Evolutionary conservation across 1,140 invertebrate genomes (phyloP).

Genomic region (Diachasmimorpha longicaudata): DNA sequence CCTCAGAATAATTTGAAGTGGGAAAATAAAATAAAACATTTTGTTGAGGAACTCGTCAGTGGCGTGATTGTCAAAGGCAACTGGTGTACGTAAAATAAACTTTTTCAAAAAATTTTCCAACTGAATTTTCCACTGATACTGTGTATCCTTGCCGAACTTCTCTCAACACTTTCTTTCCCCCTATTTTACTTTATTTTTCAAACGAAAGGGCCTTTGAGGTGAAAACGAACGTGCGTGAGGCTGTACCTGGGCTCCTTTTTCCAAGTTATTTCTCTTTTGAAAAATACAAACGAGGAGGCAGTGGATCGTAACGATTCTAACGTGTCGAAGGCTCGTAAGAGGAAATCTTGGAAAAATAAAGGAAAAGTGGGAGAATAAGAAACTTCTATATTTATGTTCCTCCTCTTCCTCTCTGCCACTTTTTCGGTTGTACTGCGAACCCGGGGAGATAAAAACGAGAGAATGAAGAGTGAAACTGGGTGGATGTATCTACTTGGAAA

Average conservation of each 20-base stretch:
- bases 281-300: neutral
- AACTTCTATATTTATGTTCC: neutral
- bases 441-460: neutral
- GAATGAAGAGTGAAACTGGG: neutral
- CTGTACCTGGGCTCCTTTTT: neutral
- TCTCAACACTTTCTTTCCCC: neutral
- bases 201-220: neutral
- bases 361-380: neutral
- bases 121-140: constrained; percentile 7
- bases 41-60: neutral
- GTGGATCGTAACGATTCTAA: neutral
- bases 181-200: neutral
- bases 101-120: neutral
- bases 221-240: neutral
- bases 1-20: neutral
- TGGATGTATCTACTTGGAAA: neutral
- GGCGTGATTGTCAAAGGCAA: constrained; percentile 2
- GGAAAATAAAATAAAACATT: neutral
- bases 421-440: neutral
- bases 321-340: neutral
- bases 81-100: neutral
- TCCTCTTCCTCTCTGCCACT: neutral
- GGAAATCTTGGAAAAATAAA: neutral
- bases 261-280: neutral
- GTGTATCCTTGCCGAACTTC: neutral